phyloP scores from a whole-genome alignment of 2,797 vertebrate genomes.

The Sardinella longiceps region DNA sequence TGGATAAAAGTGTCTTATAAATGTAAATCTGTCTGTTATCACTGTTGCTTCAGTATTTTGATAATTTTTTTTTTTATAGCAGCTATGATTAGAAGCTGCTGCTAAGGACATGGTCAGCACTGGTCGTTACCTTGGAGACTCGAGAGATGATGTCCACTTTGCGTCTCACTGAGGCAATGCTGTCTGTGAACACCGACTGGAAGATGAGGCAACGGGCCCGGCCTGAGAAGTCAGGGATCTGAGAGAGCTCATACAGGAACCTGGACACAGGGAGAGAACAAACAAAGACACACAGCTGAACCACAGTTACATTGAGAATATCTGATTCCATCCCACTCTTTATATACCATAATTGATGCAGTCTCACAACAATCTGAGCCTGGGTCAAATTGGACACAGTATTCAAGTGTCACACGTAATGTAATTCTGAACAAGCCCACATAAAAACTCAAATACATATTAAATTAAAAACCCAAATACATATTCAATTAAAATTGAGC shows the following conservation, averaged over 20 bases:
- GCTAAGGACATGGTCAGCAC: constrained; percentile 68
- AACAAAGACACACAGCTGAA: neutral
- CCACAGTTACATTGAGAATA: neutral
- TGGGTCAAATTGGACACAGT: too few relatives aligned
- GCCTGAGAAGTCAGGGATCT: constrained; percentile 90
- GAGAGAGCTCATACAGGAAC: constrained; percentile 93
- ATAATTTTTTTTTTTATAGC: neutral
- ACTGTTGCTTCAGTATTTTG: too few relatives aligned
- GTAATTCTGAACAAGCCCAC: too few relatives aligned
- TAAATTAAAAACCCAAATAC: neutral
- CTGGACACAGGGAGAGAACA: constrained; percentile 64
- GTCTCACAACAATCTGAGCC: too few relatives aligned
- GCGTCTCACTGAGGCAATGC: constrained; percentile 76
- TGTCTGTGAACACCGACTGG: constrained; percentile 84
- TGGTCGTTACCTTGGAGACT: constrained; percentile 82
- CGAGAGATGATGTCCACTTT: constrained; percentile 83
- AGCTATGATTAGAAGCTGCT: neutral
- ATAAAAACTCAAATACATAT: neutral
- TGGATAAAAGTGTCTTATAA: too few relatives aligned
- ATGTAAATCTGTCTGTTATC: too few relatives aligned
- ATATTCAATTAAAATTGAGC: too few relatives aligned
- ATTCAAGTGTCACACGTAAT: too few relatives aligned
- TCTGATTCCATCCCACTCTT: too few relatives aligned
- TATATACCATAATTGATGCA: too few relatives aligned
- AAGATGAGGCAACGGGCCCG: constrained; percentile 93